Percentiles rank a stretch among this genome's conserved stretches.
These are phyloP conservation scores for Tragelaphus buxtoni DNA, from an alignment of 2,113 vertebrate species.

Conservation along the genomic window DNA sequence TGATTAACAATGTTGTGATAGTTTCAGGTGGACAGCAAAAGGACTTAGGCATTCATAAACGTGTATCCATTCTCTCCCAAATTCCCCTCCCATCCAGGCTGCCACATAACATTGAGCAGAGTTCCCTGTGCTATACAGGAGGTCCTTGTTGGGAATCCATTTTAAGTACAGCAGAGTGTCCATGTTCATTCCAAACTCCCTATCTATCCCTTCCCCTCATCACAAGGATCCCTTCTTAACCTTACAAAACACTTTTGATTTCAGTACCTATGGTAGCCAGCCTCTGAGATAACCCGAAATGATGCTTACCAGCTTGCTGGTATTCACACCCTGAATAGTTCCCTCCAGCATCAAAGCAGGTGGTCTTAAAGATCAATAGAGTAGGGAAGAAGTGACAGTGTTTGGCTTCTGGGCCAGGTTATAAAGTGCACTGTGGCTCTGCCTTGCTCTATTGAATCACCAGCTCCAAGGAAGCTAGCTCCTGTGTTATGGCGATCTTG, in stretches of 20 bases:
- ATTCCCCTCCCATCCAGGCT: background rate
- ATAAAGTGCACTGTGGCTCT: background rate
- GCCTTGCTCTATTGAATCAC: background rate
- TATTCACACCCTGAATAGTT: too few relatives aligned
- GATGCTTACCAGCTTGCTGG: background rate
- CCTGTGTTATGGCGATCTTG: too few relatives aligned
- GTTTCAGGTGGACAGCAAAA: background rate
- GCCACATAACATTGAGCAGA: background rate
- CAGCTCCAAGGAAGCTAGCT: background rate
- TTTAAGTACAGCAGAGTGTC: background rate
- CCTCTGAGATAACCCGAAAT: background rate
- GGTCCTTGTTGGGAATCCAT: background rate
- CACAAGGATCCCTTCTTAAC: background rate
- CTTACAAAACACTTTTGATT: background rate
- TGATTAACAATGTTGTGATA: background rate
- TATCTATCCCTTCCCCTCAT: background rate
- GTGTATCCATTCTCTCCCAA: background rate
- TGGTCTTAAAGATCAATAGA: background rate
- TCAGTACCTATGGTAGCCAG: background rate
- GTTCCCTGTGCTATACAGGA: background rate
- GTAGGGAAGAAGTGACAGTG: background rate
- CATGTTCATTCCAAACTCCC: background rate
- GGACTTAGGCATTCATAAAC: background rate
- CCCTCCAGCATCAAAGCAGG: background rate
- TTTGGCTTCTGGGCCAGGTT: background rate